Conservation (phyloP, 2,113 vertebrate genomes). For the Dromiciops gliroides region DNA sequence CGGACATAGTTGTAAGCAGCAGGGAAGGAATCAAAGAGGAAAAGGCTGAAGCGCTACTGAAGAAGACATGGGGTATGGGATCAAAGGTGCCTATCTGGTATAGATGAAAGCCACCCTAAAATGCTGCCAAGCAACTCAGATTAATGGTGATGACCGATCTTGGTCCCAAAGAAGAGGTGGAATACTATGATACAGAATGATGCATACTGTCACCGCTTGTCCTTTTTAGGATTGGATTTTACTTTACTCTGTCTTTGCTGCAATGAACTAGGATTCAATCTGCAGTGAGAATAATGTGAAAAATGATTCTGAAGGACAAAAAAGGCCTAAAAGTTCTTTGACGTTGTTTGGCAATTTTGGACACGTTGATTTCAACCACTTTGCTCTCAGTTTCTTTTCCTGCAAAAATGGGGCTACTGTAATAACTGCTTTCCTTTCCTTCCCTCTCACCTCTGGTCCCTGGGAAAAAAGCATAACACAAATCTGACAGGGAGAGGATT, state of each 20-base stretch:
- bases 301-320: too few species aligned
- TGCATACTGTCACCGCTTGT: background rate
- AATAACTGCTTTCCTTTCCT: background rate
- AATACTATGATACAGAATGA: background rate
- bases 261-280: background rate
- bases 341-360: background rate
- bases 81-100: background rate
- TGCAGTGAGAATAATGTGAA: background rate
- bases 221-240: background rate
- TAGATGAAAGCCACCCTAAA: background rate
- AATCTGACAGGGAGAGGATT: slow-evolving; percentile 41
- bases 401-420: slow-evolving; percentile 26
- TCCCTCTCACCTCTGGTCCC: slow-evolving; percentile 48
- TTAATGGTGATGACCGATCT: background rate
- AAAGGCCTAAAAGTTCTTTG: background rate
- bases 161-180: background rate
- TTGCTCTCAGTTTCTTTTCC: slow-evolving; percentile 52
- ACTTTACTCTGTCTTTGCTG: background rate
- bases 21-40: background rate
- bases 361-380: background rate
- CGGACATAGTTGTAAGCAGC: background rate
- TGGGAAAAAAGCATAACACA: slow-evolving; percentile 30
- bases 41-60: background rate
- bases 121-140: background rate
- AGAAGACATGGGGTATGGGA: background rate